Percentiles rank a stretch among this genome's conserved stretches.
These are phyloP conservation scores for Pandion haliaetus DNA, from an alignment of 2,113 vertebrate species.

Conservation along the genomic window DNA sequence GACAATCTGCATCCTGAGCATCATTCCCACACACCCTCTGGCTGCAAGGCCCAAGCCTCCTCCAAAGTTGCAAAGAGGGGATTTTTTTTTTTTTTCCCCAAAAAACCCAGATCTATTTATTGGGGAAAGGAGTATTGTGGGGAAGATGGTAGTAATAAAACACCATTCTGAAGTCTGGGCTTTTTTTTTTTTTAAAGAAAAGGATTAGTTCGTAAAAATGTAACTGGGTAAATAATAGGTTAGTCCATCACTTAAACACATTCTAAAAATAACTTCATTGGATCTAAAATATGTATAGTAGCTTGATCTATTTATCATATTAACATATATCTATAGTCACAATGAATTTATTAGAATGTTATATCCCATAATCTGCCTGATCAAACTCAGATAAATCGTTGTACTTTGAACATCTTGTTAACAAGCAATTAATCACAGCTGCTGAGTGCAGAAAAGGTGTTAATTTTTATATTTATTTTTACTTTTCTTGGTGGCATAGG, in stretches of 20 bases:
- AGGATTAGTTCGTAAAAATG: conserved; percentile 70
- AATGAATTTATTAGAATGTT: conserved; percentile 76
- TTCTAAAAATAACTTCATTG: conserved; percentile 72
- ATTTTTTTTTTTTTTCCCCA: not conserved
- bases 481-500: conserved; percentile 29
- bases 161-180: conserved; percentile 23
- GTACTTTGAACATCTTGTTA: conserved; percentile 67
- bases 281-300: conserved; percentile 64
- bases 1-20: not conserved
- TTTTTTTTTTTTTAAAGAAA: conserved; percentile 37
- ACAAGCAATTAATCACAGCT: conserved; percentile 73
- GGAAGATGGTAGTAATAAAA: conserved; percentile 52
- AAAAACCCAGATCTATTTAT: conserved; percentile 42
- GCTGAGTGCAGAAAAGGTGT: conserved; percentile 41
- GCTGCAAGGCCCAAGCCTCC: not conserved
- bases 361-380: conserved; percentile 72
- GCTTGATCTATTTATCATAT: conserved; percentile 65
- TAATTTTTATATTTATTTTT: conserved; percentile 62
- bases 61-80: not conserved
- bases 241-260: conserved; percentile 70
- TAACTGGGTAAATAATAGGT: conserved; percentile 72
- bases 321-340: conserved; percentile 64
- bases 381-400: conserved; percentile 73
- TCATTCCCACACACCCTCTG: not conserved
- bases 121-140: conserved; percentile 54